Conservation (phyloP, 2,113 vertebrate genomes). For the Montifringilla adamsi region DNA sequence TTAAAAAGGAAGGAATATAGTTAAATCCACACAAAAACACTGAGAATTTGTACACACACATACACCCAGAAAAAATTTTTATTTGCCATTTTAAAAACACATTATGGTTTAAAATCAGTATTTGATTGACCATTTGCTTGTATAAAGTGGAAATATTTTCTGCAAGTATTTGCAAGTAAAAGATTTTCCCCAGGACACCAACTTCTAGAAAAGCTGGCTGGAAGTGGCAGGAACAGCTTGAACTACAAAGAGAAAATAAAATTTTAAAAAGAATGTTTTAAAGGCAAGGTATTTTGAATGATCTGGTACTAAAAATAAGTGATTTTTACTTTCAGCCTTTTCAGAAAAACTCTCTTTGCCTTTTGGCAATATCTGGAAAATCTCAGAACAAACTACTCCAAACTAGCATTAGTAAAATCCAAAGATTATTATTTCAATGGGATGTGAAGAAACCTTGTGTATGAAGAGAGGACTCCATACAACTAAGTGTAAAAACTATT, state of each 20-base stretch:
- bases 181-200: not conserved
- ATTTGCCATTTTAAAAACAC: not conserved
- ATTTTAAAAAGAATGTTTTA: not conserved
- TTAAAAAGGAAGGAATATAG: accelerated
- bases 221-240: not conserved
- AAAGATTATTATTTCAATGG: not conserved
- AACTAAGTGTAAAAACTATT: not conserved
- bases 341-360: not conserved
- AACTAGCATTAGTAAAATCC: not conserved
- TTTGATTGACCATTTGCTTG: not conserved
- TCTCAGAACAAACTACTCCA: not conserved
- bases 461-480: not conserved
- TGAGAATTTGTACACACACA: accelerated
- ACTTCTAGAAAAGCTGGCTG: not conserved
- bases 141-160: not conserved
- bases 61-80: not conserved
- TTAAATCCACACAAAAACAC: not conserved
- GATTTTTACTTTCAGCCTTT: not conserved
- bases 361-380: not conserved
- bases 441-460: not conserved
- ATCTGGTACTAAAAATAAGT: not conserved
- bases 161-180: not conserved
- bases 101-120: not conserved
- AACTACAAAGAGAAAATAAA: not conserved
- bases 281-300: not conserved